Evolutionary conservation across 1,140 invertebrate genomes (phyloP), one percentile per base, ranked within the genome.

Genomic region (Bombus impatiens): DNA sequence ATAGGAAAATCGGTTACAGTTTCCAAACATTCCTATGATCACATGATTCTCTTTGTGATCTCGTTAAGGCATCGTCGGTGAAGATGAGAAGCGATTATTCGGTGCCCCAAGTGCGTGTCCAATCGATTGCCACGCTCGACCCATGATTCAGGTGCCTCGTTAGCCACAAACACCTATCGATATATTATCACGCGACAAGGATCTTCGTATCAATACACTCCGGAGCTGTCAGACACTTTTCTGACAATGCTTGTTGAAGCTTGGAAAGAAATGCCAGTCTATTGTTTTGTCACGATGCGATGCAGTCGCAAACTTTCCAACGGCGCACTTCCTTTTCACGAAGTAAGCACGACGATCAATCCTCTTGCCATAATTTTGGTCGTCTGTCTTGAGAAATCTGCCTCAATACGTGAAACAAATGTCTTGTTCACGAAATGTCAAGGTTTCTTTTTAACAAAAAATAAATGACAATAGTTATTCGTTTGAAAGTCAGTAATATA

Each of bases 81-180:
- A 44, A 88, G 86, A 85, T 84, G 86, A 80, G 82, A 88, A 82
- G 40, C 82, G 87, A 88, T 88, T 88, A 88, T 88, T 88, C 86
- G 87, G 82, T 75, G 86, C 86, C 76, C 74, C 37, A 25, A 88
- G 76, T 76, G 86, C 86, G 77, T 80, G 77, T 84, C 87, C 78
- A 88, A 88, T 88, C 82, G 82, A 88, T 88, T 75, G 87, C 57
- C 82, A 80, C 71, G 87, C 81, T 88, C 77, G 77, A 84, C 74
- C 57, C 86, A 35, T 84, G 87, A 88, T 88, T 77, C 81, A 65
- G 78, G 84, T 88, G 57, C 83, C 87, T 88, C 72, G 86, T 85
- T 83, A 88, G 57, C 87, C 37, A 35, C 57, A 76, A 77, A 59
- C 81, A 85, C 74, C 86, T 85, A 88, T 88, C 78, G 86, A 88